A percentile compares a stretch with the other conserved stretches of the same genome.
These are phyloP conservation scores for Arrhopalites spinosus DNA, from an alignment of 2,888 invertebrate species.

Conservation along the genomic window DNA sequence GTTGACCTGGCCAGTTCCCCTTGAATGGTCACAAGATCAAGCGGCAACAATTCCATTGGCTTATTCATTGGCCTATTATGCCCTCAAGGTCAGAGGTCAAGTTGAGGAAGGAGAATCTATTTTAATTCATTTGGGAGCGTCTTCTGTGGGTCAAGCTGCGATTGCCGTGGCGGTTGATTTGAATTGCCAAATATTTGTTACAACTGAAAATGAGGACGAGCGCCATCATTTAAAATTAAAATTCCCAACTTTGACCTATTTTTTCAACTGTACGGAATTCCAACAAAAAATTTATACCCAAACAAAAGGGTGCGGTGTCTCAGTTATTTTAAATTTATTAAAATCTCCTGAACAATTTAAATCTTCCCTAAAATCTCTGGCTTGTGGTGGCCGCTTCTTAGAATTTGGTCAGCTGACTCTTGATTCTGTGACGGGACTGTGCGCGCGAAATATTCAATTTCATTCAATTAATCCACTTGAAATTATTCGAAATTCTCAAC, in stretches of 20 bases:
- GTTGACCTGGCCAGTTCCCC: conserved; percentile 68
- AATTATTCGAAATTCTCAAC: conserved; percentile 63
- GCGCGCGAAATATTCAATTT: conserved; percentile 92
- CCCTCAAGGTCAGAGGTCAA: conserved; percentile 65
- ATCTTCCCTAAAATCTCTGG: conserved; percentile 70
- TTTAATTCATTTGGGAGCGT: conserved; percentile 68
- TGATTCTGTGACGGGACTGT: conserved; percentile 74
- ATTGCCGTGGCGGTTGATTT: conserved; percentile 70
- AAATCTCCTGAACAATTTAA: conserved; percentile 63
- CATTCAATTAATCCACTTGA: conserved; percentile 88
- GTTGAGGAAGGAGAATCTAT: conserved; percentile 62
- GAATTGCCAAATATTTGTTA: conserved; percentile 71
- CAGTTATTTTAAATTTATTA: conserved; percentile 85
- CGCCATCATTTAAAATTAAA: conserved; percentile 81
- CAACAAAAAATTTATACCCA: conserved; percentile 67
- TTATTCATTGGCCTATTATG: conserved; percentile 68
- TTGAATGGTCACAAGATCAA: conserved; percentile 67
- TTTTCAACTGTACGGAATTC: conserved; percentile 13
- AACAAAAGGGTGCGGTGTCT: conserved; percentile 86
- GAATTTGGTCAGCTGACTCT: conserved; percentile 66
- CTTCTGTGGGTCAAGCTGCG: conserved; percentile 78
- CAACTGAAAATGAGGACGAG: conserved; percentile 79
- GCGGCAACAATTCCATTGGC: conserved; percentile 71
- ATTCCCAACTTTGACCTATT: conserved; percentile 69
- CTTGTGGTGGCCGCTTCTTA: conserved; percentile 70